Evolutionary conservation across 2,113 vertebrate genomes (phyloP), one percentile per base, ranked within the genome.

Genomic region (Hippocampus guttulatus): DNA sequence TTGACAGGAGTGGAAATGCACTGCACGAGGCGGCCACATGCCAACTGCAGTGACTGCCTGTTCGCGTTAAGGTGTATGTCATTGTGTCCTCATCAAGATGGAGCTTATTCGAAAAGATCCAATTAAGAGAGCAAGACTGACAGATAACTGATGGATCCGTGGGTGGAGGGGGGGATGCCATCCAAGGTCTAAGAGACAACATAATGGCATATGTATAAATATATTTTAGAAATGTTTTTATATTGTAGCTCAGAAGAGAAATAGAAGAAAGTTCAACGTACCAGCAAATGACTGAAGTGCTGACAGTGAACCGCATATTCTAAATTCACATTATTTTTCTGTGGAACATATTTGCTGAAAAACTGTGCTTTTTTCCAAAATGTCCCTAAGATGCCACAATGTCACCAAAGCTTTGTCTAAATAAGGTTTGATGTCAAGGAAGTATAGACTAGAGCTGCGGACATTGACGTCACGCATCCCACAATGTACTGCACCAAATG

Each of bases 11-110:
- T 82, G 76, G 81, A 86, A 83, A 77, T 75, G 76, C 43, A 45
- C 14, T 43, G 41, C 64, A 69, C 60, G 76, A 68, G 76, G 64
- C 64, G 23, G 75, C 73, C 69, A 64, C 1, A 10, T 73, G 80
- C 81, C 88, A 84, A 66, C 79, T 88, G 87, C 86, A 88, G 88
- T 89, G 80, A 33, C 68, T 78, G 75, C 69, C 82, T 86, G 70
- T 14, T 14, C 41, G 66, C 68, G n/a, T 25, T 70, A 40, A 45
- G 40, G 3, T 43, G 40, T 14, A 15, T 40, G 40, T 11, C 68
- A 60, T 51, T 72, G 70, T 25, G 67, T 40, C 23, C 64, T 63
- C 70, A 23, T 73, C 27, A 49, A 33, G 33, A 47, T 25, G 8
- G 27, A 25, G 40, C 40, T 64, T 21, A 64, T 43, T 64, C 23